Evolutionary conservation across 2,888 invertebrate species (phyloP).

Genomic region (Priocnemis perturbator): DNA sequence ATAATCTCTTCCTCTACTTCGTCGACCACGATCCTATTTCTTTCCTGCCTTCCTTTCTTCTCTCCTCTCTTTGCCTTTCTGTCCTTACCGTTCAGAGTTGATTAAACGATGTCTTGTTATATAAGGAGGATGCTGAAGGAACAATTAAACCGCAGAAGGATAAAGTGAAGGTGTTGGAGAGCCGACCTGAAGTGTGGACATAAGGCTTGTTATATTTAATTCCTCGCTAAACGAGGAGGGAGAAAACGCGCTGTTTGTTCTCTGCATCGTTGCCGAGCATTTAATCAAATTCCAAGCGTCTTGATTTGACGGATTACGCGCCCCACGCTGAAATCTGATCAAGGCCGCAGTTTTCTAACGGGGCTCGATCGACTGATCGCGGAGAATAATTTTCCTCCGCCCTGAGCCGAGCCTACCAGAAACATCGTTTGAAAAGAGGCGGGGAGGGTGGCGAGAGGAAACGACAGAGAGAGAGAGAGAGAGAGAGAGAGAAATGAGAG

Average conservation of each 20-base stretch:
- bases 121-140: slow-evolving; percentile 36
- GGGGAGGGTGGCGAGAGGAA: slow-evolving; percentile 7
- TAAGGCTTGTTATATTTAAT: slow-evolving; percentile 28
- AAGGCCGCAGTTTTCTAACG: neutral
- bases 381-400: slow-evolving; percentile 28
- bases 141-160: slow-evolving; percentile 39
- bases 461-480: slow-evolving; percentile 2
- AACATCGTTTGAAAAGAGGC: slow-evolving; percentile 19
- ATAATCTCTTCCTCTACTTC: slow-evolving; percentile 55
- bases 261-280: too few species aligned
- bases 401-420: slow-evolving; percentile 13
- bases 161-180: slow-evolving; percentile 23
- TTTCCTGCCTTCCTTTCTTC: slow-evolving; percentile 28
- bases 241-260: too few species aligned
- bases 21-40: slow-evolving; percentile 44
- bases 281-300: too few species aligned
- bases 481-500: slow-evolving; percentile 24
- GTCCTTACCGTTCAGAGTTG: slow-evolving; percentile 29
- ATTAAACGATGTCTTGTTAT: slow-evolving; percentile 37
- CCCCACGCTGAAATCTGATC: too few species aligned
- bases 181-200: slow-evolving; percentile 20
- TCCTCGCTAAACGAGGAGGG: slow-evolving; percentile 10
- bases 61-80: slow-evolving; percentile 27
- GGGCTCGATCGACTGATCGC: slow-evolving; percentile 29
- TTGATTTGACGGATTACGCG: too few species aligned